These are phyloP conservation scores for Pteropus rufus DNA, from an alignment of 2,797 vertebrate genomes.

Conservation along the genomic window DNA sequence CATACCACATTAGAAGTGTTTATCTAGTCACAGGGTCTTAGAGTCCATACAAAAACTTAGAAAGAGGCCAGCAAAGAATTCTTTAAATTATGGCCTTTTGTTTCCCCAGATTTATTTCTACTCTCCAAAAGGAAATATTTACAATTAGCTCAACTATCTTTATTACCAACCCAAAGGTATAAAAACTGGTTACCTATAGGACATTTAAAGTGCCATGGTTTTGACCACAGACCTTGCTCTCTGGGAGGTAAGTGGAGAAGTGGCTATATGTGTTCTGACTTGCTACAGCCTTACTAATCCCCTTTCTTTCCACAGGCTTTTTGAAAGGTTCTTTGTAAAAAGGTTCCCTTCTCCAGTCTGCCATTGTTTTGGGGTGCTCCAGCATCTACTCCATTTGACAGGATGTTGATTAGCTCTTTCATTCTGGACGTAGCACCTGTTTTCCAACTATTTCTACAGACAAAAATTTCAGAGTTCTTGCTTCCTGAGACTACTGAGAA, in stretches of 20 bases:
- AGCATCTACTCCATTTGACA: neutral
- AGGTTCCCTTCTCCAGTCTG: neutral
- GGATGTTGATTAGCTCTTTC: neutral
- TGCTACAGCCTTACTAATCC: neutral
- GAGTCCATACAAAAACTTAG: neutral
- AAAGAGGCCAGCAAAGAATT: neutral
- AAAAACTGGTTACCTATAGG: neutral
- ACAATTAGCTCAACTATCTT: neutral
- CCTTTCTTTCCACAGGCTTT: neutral
- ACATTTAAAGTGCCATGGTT: neutral
- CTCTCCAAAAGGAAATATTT: neutral
- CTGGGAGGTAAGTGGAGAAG: neutral
- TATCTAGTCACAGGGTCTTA: neutral
- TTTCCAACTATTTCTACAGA: neutral
- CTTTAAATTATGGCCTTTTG: neutral
- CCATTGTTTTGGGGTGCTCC: neutral
- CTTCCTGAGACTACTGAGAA: neutral
- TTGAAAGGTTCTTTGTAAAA: neutral
- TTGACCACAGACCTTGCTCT: neutral
- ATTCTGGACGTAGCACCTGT: neutral
- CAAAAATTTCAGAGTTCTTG: neutral
- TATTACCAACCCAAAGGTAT: neutral
- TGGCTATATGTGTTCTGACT: neutral
- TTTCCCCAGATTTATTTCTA: neutral
- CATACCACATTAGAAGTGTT: neutral